Base-by-base conservation (phyloP, 2,888 invertebrate genomes). In the Zootermopsis nevadensis region DNA sequence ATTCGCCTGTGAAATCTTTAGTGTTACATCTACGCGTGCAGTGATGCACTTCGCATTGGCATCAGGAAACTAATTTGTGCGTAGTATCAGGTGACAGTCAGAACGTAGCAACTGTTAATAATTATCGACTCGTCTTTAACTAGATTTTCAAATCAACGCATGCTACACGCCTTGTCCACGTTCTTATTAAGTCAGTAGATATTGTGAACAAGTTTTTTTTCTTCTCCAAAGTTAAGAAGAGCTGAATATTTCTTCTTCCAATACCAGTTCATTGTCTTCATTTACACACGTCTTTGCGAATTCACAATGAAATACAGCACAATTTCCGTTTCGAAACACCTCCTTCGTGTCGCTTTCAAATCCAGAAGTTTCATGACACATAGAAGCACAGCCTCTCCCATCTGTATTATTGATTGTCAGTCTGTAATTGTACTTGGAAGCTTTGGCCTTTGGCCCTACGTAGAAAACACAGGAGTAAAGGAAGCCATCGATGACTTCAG, bases 371-470 rank as follows among this genome's bases (percentile, higher is more conserved):
- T 38, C 38, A 38, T 74, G 74, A 38, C 24, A 38, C 12, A 38
- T 2, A n/a, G n/a, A 74, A 1, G 24, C 38, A n/a, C 24, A 8
- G n/a, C 74, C 24, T n/a, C 8, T 74, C 10, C 38, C 74, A 30
- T 74, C 38, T 1, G 38, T 15, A 0, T 24, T 74, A 2, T 35
- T 24, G 22, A 74, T 74, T 33, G 74, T 38, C 19, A 74, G n/a
- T n/a, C 42, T 33, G 38, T 74, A 74, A 38, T 6, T 74, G 74
- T 74, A 74, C 4, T 38, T 38, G n/a, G 33, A 6, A n/a, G 38
- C 35, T n/a, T 74, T 38, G 22, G 38, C 35, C 38, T 38, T 74
- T 6, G 74, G 38, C n/a, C 74, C 74, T n/a, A 74, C 74, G 33
- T 38, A 74, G 4, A 74, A n/a, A 0, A 74, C 38, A 74, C 74